Evolutionary conservation across 2,888 invertebrate genomes (phyloP).

Genomic region (Agrotis ipsilon): DNA sequence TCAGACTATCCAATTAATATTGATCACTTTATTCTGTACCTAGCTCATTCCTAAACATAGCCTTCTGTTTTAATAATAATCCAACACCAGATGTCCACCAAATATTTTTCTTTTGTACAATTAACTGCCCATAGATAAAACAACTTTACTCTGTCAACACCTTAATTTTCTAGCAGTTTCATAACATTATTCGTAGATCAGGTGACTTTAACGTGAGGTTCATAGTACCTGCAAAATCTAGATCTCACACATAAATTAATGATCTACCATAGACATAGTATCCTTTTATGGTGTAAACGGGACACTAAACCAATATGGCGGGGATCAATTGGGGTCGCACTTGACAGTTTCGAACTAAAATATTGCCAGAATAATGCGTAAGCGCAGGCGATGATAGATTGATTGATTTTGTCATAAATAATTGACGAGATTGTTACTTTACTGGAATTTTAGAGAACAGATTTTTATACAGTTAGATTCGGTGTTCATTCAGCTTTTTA

Average conservation of each 20-base stretch:
- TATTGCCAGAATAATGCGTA: slow-evolving; percentile 34
- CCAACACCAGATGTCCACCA: slow-evolving; percentile 3
- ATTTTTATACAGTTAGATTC: no score
- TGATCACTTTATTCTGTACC: background rate
- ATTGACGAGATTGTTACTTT: slow-evolving; percentile 3
- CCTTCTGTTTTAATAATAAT: background rate
- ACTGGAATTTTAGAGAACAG: background rate
- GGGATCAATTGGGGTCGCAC: slow-evolving; percentile 41
- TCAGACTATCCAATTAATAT: no score
- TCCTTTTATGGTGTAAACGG: slow-evolving; percentile 38
- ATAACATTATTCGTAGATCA: background rate
- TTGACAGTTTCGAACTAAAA: slow-evolving; percentile 39
- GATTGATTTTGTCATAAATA: slow-evolving; percentile 22
- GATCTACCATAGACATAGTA: background rate
- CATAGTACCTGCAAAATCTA: slow-evolving; percentile 14
- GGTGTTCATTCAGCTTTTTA: no score
- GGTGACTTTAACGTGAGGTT: background rate
- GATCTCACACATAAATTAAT: slow-evolving; percentile 21
- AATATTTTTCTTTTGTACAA: background rate
- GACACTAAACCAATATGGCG: slow-evolving; percentile 28
- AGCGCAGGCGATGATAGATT: slow-evolving; percentile 28
- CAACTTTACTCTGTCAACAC: background rate
- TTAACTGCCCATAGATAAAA: background rate
- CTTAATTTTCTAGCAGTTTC: background rate
- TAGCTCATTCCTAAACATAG: background rate